Evolutionary conservation across 2,888 invertebrate genomes (phyloP), one percentile per base, ranked within the genome.

Genomic region (Sarcophaga carnaria): DNA sequence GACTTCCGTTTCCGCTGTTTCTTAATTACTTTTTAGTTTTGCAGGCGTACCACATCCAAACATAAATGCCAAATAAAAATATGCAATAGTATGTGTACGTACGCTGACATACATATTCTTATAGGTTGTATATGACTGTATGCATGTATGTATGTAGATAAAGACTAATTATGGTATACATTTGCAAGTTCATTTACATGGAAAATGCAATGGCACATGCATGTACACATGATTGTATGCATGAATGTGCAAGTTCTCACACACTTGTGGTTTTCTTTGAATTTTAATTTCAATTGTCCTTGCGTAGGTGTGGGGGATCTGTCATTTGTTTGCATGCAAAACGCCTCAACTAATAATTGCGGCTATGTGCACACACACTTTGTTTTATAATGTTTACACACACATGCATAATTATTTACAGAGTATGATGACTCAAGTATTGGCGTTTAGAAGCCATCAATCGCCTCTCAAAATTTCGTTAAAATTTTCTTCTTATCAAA

Each of bases 1-100:
- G 63, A 77, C 83, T 83, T 84, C 84, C 84, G 83, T 81, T 87
- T 83, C 83, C 83, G 83, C 66, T 80, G 80, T 86, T 77, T 76
- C 80, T 83, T 86, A 83, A 86, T 86, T 83, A 77, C 80, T 76
- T 86, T 54, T 82, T 74, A 80, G 83, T 82, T 83, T 84, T 80
- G 60, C 17, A 17, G 78, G 45, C 85, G 49, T 63, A 78, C 70
- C 47, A 60, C 25, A 20, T 45, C n/a, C 37, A 69, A 72, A 25
- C 75, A 76, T 67, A 54, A 74, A 78, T 54, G 72, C 22, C 49
- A 62, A 72, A 59, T 59, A 27, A 37, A 54, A 74, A 47, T 49
- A 3, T 71, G 5, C 69, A 54, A 3, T 54, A 12, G 54, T 54
- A 1, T 54, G 54, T 54, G 10, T 37, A 37, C 37, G 2, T 8